Conservation (phyloP, 37 sponge, comb jelly and placozoan genomes). For the Aphrocallistes beatrix region DNA sequence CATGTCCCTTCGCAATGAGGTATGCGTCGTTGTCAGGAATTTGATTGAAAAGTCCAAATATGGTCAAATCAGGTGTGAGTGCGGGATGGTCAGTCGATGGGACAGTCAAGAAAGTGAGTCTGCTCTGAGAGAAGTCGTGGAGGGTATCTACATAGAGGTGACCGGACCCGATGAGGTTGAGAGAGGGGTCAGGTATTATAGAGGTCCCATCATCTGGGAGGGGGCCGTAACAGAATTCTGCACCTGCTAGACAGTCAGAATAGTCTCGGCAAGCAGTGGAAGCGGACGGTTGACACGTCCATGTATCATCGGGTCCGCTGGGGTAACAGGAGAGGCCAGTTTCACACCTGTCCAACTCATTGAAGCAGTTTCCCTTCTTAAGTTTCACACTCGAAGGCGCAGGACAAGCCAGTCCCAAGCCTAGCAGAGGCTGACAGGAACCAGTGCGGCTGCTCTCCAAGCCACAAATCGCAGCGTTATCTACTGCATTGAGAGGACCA, state of each 20-base stretch:
- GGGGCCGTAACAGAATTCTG: background rate
- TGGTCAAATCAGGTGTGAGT: conserved; percentile 44
- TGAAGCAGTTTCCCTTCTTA: background rate
- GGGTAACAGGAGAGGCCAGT: background rate
- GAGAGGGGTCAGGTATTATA: background rate
- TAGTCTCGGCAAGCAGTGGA: background rate
- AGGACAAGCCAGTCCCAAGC: background rate
- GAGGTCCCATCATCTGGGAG: background rate
- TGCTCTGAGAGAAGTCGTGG: conserved; percentile 10
- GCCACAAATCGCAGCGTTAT: background rate
- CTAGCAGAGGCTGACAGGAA: background rate
- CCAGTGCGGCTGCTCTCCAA: background rate
- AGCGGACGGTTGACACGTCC: background rate
- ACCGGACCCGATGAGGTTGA: background rate
- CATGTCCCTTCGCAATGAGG: conserved; percentile 51
- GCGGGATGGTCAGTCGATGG: conserved; percentile 26
- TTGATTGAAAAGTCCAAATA: conserved; percentile 57
- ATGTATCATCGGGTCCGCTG: background rate
- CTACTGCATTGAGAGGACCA: background rate
- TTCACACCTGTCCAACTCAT: background rate
- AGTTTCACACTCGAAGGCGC: background rate
- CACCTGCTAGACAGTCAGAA: background rate
- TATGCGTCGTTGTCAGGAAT: conserved; percentile 53
- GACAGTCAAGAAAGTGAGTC: conserved; percentile 29
- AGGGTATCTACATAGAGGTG: conserved; percentile 2